These are phyloP conservation scores for Minunthozetes semirufus DNA, from an alignment of 2,888 invertebrate species.

Conservation along the genomic window DNA sequence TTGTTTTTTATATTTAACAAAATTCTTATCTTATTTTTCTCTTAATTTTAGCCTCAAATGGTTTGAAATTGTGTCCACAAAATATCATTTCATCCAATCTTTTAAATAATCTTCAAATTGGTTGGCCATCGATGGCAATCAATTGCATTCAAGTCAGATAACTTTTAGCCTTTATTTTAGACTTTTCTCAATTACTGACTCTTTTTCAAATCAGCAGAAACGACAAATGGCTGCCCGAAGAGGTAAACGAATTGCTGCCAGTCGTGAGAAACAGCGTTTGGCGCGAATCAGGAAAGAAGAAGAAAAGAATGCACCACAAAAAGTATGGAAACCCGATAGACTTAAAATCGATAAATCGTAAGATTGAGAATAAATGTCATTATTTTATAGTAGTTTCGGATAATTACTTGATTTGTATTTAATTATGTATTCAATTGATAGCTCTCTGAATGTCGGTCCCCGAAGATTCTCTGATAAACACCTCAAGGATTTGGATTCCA, in stretches of 20 bases:
- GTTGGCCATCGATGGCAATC: not conserved
- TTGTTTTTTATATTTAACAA: not conserved
- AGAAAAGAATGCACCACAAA: conserved; percentile 26
- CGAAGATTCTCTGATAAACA: conserved; percentile 16
- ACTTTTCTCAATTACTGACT: no score
- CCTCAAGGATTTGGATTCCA: conserved; percentile 49
- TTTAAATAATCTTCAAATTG: not conserved
- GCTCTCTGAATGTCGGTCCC: conserved; percentile 28
- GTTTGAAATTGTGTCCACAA: not conserved
- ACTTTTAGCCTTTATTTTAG: not conserved
- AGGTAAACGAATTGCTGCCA: conserved; percentile 35
- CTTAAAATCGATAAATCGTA: conserved; percentile 27
- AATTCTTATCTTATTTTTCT: not conserved
- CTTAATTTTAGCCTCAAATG: not conserved
- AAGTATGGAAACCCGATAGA: conserved; percentile 32
- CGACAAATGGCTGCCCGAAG: conserved; percentile 32
- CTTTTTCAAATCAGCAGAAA: no score
- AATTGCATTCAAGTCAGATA: not conserved
- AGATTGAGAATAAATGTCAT: not conserved
- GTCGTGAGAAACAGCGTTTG: conserved; percentile 19
- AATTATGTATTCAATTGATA: not conserved
- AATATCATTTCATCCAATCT: not conserved
- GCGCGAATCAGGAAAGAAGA: conserved; percentile 32
- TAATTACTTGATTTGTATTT: not conserved
- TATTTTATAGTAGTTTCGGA: not conserved